Percentiles rank a stretch among this genome's conserved stretches.
phyloP scores from a whole-genome alignment of 2,113 vertebrate genomes.

The Dicentrarchus labrax region DNA sequence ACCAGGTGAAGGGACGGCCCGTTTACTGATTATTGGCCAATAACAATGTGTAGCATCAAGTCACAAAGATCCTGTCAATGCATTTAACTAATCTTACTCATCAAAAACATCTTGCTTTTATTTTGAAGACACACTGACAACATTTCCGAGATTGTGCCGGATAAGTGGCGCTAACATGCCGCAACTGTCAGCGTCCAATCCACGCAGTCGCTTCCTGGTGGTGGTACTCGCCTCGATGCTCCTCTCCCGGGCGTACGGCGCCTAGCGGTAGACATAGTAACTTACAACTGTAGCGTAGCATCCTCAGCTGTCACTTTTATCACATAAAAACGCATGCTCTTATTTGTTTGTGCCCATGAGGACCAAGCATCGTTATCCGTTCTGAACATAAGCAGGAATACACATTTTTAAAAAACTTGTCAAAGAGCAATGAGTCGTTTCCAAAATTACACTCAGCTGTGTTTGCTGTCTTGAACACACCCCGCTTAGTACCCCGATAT shows the following conservation, averaged over 20 bases:
- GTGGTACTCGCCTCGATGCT: background rate
- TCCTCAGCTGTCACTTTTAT: conserved; percentile 49
- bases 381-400: conserved; percentile 16
- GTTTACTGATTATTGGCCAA: too few species aligned
- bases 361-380: conserved; percentile 1
- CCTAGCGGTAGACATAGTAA: conserved; percentile 37
- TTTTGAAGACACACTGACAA: conserved; percentile 14
- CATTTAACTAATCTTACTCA: too few species aligned
- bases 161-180: background rate
- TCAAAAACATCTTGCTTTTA: background rate
- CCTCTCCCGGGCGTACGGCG: conserved; percentile 17
- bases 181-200: conserved; percentile 2
- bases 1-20: too few species aligned
- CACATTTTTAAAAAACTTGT: background rate
- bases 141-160: background rate
- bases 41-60: too few species aligned
- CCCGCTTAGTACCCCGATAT: conserved; percentile 67
- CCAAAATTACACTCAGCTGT: conserved; percentile 25
- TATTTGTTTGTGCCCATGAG: background rate
- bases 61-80: too few species aligned
- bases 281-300: conserved; percentile 1
- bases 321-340: conserved; percentile 33
- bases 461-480: conserved; percentile 72
- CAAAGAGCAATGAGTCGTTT: conserved; percentile 31
- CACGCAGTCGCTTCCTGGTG: conserved; percentile 31